Conservation (phyloP, 2,113 vertebrate genomes). For the Nycticebus coucang region DNA sequence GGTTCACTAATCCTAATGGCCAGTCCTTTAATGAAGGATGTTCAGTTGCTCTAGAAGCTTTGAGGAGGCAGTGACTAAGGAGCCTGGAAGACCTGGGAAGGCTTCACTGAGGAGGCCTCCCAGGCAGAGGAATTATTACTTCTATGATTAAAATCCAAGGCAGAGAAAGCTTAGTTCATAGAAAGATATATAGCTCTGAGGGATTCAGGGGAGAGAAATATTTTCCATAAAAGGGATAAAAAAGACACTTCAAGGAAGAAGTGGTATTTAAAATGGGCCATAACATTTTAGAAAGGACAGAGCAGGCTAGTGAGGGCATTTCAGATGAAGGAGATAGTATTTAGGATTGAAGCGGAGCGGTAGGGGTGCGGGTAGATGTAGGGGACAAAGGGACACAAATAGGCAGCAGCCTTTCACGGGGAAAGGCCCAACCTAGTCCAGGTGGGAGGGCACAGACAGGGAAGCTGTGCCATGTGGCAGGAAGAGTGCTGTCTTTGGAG, state of each 20-base stretch:
- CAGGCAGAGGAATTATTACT: not conserved
- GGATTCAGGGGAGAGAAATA: not conserved
- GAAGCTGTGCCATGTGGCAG: accelerated
- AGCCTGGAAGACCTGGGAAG: not conserved
- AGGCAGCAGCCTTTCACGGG: not conserved
- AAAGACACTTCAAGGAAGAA: not conserved
- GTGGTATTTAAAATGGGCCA: not conserved
- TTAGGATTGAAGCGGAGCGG: not conserved
- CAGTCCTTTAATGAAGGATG: not conserved
- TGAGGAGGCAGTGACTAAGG: not conserved
- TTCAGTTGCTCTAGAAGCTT: not conserved
- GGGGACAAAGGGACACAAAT: no score
- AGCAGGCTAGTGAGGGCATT: not conserved
- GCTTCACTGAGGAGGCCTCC: not conserved
- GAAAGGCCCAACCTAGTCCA: not conserved
- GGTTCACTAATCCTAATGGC: not conserved
- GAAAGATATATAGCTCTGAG: not conserved
- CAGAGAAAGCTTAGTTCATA: not conserved
- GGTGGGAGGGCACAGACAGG: no score
- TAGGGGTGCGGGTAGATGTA: no score
- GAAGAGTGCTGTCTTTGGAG: not conserved
- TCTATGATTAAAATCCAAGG: not conserved
- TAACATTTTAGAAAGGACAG: not conserved
- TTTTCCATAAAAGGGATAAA: constrained; percentile 2
- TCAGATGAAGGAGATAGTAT: not conserved